Conservation (phyloP, 2,888 invertebrate genomes). For the Cyrtodaria siliqua region DNA sequence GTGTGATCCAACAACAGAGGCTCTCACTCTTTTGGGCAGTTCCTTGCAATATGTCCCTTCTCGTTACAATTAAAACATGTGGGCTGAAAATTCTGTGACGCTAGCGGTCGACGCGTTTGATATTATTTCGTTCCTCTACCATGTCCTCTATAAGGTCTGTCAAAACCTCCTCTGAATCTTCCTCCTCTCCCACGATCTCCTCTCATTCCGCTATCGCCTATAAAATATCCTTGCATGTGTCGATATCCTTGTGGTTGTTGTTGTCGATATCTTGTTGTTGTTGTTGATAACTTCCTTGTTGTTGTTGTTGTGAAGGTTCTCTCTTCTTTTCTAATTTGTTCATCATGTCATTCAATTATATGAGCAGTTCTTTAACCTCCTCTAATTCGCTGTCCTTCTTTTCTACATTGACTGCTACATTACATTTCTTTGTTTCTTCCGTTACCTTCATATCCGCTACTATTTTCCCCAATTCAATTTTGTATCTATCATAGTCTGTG, state of each 20-base stretch:
- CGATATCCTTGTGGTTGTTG: neutral
- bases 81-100: conserved; percentile 11
- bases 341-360: conserved; percentile 17
- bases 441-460: conserved; percentile 5
- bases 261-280: neutral
- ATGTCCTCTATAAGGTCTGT: neutral
- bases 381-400: conserved; percentile 4
- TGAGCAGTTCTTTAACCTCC: conserved; percentile 19
- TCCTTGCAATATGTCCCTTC: conserved; percentile 17
- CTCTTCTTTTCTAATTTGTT: conserved; percentile 28
- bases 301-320: too few species aligned
- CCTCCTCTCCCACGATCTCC: too few species aligned
- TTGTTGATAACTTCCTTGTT: neutral
- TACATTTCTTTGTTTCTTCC: conserved; percentile 8
- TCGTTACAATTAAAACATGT: conserved; percentile 15
- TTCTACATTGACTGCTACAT: neutral
- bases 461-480: conserved; percentile 30
- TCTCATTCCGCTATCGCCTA: neutral
- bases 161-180: conserved; percentile 6
- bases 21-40: conserved; percentile 35
- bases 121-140: neutral
- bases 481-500: conserved; percentile 24
- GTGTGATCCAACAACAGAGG: conserved; percentile 11
- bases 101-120: conserved; percentile 2
- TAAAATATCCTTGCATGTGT: neutral